Evolutionary conservation across 2,113 vertebrate genomes (phyloP).

Genomic region (Odobenus rosmarus): DNA sequence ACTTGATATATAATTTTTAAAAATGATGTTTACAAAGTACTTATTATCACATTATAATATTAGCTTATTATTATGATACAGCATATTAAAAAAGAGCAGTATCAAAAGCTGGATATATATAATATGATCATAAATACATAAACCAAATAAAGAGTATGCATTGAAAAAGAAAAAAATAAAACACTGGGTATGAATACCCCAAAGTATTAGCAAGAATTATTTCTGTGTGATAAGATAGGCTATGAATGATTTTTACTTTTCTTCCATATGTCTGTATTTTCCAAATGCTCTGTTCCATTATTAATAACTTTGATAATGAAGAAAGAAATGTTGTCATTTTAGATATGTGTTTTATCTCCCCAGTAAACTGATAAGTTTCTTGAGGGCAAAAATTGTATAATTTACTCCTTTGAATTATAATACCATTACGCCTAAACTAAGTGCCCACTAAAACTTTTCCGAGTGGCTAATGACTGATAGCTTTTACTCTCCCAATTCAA

Average conservation of each 20-base stretch:
- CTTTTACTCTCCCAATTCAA: background rate
- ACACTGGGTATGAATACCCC: background rate
- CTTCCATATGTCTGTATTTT: background rate
- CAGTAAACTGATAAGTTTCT: background rate
- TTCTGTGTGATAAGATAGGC: background rate
- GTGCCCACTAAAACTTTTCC: conserved; percentile 6
- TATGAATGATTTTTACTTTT: background rate
- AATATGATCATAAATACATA: background rate
- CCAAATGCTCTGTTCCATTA: conserved; percentile 15
- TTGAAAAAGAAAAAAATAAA: background rate
- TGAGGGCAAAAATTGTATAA: background rate
- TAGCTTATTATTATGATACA: background rate
- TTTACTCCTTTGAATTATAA: conserved; percentile 18
- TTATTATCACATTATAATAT: background rate
- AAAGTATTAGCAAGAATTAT: background rate
- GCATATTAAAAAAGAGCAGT: background rate
- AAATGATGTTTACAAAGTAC: background rate
- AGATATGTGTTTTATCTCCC: background rate
- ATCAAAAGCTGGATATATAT: background rate
- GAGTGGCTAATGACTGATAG: conserved; percentile 16
- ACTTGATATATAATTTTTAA: background rate
- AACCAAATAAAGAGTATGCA: background rate
- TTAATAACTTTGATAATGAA: background rate
- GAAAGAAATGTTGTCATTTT: background rate
- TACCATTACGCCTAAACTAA: background rate